Percentiles rank a stretch among this genome's conserved stretches.
Conservation (phyloP, 2,113 vertebrate species). For the Corynorhinus townsendii region DNA sequence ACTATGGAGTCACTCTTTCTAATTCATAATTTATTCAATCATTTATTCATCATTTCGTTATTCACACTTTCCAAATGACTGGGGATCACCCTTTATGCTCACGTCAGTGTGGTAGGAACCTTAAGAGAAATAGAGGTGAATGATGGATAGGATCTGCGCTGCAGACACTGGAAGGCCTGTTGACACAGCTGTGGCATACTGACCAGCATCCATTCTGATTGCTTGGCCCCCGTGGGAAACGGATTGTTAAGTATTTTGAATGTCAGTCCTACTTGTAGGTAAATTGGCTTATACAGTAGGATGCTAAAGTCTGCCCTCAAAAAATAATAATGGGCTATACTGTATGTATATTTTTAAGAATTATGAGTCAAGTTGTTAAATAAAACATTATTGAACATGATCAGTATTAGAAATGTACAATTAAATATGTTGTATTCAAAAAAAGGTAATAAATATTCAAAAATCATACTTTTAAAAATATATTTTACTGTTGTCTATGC, state of each 20-base stretch:
- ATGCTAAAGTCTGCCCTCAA: background rate
- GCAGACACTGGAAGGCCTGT: background rate
- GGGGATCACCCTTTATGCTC: background rate
- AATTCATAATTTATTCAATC: background rate
- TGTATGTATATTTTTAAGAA: background rate
- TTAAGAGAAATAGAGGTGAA: background rate
- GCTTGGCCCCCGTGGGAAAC: background rate
- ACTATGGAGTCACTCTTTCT: background rate
- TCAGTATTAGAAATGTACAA: background rate
- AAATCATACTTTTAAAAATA: background rate
- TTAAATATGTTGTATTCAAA: background rate
- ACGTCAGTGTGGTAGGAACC: background rate
- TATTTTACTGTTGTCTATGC: background rate
- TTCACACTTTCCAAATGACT: background rate
- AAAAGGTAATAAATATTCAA: background rate
- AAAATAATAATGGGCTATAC: background rate
- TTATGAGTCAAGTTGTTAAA: background rate
- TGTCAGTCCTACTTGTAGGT: background rate
- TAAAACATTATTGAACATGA: background rate
- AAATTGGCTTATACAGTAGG: background rate
- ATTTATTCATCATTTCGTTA: background rate
- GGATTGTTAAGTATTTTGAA: background rate
- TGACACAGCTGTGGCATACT: background rate
- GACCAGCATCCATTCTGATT: background rate
- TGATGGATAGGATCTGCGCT: background rate